Base-by-base conservation (phyloP, 2,888 invertebrate genomes). In the Augochlorella aurata region DNA sequence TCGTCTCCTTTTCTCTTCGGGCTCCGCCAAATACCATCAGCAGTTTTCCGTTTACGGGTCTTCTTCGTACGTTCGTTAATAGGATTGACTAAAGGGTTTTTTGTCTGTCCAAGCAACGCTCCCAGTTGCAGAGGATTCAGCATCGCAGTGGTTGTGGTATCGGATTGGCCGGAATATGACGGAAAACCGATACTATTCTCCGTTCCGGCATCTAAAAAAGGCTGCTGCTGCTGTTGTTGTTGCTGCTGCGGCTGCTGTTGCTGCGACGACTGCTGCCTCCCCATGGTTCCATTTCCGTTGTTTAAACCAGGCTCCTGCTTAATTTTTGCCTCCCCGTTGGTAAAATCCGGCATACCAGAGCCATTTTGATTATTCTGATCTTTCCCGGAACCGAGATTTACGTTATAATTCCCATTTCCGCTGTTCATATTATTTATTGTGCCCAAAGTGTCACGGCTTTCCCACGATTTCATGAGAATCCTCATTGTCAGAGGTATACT, bases 401-500 rank as follows among this genome's bases (percentile, higher is more conserved):
- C 95, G 94, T 95, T 96, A 94, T 96, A 96, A 94, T 94, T 95
- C 93, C 95, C 94, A 74, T 92, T 93, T 80, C 95, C 93, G 94
- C 89, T 87, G 90, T 94, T 93, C 83, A 95, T 95, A 74, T 95
- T 95, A 47, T 93, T 93, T 76, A 93, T 92, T 76, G 94, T 92
- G 14, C 29, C 66, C 58, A 93, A 90, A 18, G 95, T 94, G 89
- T 97, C 97, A 14, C 96, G 95, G 18, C 92, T 92, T 90, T 97
- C 97, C 97, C 98, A 98, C 75, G 96, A 95, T 91, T 97, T 96
- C n/a, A 98, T 96, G 2, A 99, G 95, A 2, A 98, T 96, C 83
- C 98, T 95, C 94, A 98, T 96, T 9, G 98, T 98, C 74, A 98
- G 95, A 2, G 99, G 98, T 93, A 99, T 97, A n/a, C 98, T 98